phyloP scores from a whole-genome alignment of 2,113 vertebrate species.

The Strix aluco region DNA sequence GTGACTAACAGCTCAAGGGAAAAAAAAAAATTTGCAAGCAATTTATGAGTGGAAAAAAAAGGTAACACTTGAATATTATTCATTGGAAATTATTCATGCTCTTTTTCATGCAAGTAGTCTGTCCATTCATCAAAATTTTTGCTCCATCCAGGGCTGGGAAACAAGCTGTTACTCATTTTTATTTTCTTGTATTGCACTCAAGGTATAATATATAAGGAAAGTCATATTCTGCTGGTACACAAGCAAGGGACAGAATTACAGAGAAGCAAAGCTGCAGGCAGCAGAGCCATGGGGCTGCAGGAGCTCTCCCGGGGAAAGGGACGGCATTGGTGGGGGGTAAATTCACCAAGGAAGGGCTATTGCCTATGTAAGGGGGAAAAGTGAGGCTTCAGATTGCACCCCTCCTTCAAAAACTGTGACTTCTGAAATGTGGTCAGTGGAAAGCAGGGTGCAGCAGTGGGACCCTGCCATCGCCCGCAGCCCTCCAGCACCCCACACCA shows the following conservation, averaged over 20 bases:
- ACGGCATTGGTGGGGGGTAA: fast-evolving
- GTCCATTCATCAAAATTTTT: slow-evolving; percentile 66
- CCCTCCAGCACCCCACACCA: not conserved
- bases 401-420: not conserved
- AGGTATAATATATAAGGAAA: slow-evolving; percentile 36
- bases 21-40: not conserved
- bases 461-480: fast-evolving
- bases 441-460: not conserved
- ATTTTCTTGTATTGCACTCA: slow-evolving; percentile 46
- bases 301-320: not conserved
- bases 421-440: fast-evolving
- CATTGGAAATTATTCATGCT: slow-evolving; percentile 62
- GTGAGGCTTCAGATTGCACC: not conserved
- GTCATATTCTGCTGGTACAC: not conserved
- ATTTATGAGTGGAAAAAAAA: slow-evolving; percentile 59
- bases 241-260: not conserved
- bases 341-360: not conserved
- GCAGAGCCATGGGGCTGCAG: not conserved
- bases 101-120: slow-evolving; percentile 48
- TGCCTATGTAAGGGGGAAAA: fast-evolving
- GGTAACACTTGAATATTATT: slow-evolving; percentile 56
- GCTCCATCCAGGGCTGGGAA: slow-evolving; percentile 43
- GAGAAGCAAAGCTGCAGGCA: not conserved
- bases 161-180: slow-evolving; percentile 67
- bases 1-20: not conserved